These are phyloP conservation scores for Cyphomyrus plagiostoma DNA, from an alignment of 2,113 vertebrate species.

Conservation along the genomic window DNA sequence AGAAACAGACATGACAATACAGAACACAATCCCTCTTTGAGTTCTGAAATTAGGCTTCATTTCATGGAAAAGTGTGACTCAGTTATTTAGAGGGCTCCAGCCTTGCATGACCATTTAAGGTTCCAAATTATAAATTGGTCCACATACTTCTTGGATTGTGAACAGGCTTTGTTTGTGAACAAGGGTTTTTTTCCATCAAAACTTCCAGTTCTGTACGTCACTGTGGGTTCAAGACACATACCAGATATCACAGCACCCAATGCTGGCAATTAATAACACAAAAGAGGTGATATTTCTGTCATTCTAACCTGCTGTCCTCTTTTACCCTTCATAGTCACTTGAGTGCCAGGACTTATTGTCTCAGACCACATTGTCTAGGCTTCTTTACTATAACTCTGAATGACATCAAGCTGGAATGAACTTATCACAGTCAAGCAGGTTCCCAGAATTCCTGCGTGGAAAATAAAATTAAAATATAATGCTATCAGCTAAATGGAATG, in stretches of 20 bases:
- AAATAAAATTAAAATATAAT: neutral
- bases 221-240: neutral
- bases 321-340: neutral
- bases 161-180: neutral
- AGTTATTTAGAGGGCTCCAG: neutral
- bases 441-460: neutral
- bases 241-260: neutral
- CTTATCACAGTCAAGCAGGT: neutral
- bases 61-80: neutral
- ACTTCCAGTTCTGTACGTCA: neutral
- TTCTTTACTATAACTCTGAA: neutral
- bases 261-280: neutral
- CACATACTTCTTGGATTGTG: neutral
- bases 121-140: constrained; percentile 1
- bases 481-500: neutral
- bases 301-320: neutral
- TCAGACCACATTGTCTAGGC: neutral
- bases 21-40: neutral
- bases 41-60: neutral
- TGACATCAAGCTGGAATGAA: neutral
- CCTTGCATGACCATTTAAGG: neutral
- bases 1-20: neutral
- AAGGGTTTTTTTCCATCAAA: neutral
- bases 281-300: neutral
- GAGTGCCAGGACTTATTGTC: neutral